Evolutionary conservation across 2,113 vertebrate genomes (phyloP), one percentile per base, ranked within the genome.

Genomic region (Acanthochromis polyacanthus): DNA sequence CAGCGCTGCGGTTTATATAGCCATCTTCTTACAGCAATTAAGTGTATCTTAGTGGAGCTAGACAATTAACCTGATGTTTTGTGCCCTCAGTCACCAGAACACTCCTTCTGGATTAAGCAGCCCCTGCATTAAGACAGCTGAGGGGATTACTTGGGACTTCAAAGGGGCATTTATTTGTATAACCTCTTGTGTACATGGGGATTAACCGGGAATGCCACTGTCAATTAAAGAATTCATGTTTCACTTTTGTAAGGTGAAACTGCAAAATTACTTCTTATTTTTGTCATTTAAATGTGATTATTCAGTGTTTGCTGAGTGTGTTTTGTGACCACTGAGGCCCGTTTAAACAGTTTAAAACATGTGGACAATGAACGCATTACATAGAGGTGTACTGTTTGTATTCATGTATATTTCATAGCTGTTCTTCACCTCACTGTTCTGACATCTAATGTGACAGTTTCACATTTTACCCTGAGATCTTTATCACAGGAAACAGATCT

Each of bases 41-140:
- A 92, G 89, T 88, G 84, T 75, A 91, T 93, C 91, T 92, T 93
- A 88, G 82, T 69, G 85, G 89, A 90, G 86, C 91, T 64, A 84
- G 73, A 93, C 92, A 94, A 94, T 93, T 94, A 94, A 90, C 85
- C 84, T 93, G 87, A 90, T 91, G 89, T 86, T 92, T 85, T 90
- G 81, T 82, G 83, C 73, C 82, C 84, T 83, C 53, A 78, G 63
- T 69, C 86, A 74, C 85, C 83, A 78, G 83, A 86, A 81, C 80
- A 75, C 85, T 85, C 91, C 70, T 67, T 57, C 22, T 75, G 87
- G 91, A 93, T 90, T 91, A 90, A 74, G 86, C 66, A 60, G 78
- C 25, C 72, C 73, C 72, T 71, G 72, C 63, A 72, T 61, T 71
- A 78, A 82, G 80, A 84, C 81, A 86, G 71, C n/a, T 88, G 70